phyloP scores from a whole-genome alignment of 1,140 invertebrate species.

The Anoplophora glabripennis region DNA sequence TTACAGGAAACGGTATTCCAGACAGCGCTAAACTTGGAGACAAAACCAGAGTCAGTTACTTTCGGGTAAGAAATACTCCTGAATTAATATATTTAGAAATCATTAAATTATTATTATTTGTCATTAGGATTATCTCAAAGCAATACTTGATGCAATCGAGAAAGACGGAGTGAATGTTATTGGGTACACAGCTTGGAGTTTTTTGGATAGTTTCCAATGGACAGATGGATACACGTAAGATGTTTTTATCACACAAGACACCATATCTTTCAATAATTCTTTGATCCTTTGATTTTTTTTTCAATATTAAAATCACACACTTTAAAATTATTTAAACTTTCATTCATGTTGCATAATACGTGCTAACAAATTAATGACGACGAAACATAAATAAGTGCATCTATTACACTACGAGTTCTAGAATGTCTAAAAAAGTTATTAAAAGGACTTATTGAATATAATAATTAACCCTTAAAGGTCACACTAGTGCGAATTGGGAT shows the following conservation, averaged over 20 bases:
- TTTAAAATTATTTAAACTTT: too few relatives aligned
- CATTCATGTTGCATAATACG: too few relatives aligned
- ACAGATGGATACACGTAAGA: conserved; percentile 13
- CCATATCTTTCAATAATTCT: too few relatives aligned
- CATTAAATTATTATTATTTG: not conserved
- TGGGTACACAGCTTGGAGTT: conserved; percentile 16
- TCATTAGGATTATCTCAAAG: conserved; percentile 14
- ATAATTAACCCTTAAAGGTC: too few relatives aligned
- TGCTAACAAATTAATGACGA: too few relatives aligned
- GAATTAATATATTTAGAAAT: not conserved
- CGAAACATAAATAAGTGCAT: too few relatives aligned
- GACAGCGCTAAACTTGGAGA: conserved; percentile 48
- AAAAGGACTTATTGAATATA: too few relatives aligned
- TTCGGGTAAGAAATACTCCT: conserved; percentile 29
- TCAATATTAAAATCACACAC: too few relatives aligned
- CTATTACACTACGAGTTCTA: too few relatives aligned
- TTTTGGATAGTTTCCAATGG: conserved; percentile 19
- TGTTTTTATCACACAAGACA: not conserved
- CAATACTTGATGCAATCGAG: conserved; percentile 12
- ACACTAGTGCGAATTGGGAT: too few relatives aligned
- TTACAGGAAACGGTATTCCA: conserved; percentile 31
- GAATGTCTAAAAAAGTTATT: too few relatives aligned
- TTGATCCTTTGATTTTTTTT: too few relatives aligned
- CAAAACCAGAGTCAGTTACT: conserved; percentile 53
- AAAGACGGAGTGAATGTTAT: conserved; percentile 11